phyloP scores from a whole-genome alignment of 2,797 vertebrate genomes.

The Hozukius guyotensis region DNA sequence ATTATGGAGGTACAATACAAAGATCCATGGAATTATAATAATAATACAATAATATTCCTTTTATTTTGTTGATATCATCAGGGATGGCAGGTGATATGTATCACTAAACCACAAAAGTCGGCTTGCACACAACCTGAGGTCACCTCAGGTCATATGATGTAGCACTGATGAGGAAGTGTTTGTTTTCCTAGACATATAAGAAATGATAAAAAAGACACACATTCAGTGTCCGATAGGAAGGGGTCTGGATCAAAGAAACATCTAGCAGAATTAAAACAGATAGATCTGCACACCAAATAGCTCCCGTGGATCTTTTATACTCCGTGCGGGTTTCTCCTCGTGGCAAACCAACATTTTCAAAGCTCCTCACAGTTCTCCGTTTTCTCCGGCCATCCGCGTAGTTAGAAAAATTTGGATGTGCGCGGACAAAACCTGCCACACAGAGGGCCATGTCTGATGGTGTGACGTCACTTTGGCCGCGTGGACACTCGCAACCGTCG shows the following conservation, averaged over 20 bases:
- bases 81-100: neutral
- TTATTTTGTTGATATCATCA: neutral
- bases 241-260: neutral
- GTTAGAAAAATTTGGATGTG: too few relatives aligned
- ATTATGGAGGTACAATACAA: neutral
- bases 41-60: neutral
- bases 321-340: too few relatives aligned
- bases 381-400: too few relatives aligned
- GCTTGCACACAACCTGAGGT: neutral
- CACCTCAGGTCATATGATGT: constrained; percentile 7
- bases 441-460: too few relatives aligned
- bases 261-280: neutral
- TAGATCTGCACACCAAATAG: neutral
- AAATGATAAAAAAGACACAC: too few relatives aligned
- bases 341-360: too few relatives aligned
- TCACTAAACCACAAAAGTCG: neutral
- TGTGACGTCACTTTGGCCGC: too few relatives aligned
- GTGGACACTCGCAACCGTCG: too few relatives aligned
- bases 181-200: neutral
- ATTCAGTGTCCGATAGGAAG: too few relatives aligned
- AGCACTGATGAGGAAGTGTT: neutral
- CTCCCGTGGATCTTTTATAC: neutral
- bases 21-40: neutral
- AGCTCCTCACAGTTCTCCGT: too few relatives aligned
- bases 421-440: too few relatives aligned